A percentile compares a stretch with the other conserved stretches of the same genome.
These are phyloP conservation scores for Furcifer pardalis DNA, from an alignment of 2,797 vertebrate genomes.

Conservation along the genomic window DNA sequence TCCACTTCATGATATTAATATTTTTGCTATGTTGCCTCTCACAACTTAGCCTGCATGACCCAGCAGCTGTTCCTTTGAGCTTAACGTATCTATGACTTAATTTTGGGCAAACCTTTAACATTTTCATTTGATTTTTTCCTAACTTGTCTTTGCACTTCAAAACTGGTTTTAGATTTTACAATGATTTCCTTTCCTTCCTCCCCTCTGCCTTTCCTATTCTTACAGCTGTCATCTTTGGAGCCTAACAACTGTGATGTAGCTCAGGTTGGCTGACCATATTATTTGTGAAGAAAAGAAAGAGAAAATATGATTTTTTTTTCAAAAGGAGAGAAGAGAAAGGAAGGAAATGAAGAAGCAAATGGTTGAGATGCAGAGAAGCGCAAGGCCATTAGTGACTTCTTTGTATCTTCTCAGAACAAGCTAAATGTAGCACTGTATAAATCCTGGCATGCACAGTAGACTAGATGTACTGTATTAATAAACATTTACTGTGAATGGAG, in stretches of 20 bases:
- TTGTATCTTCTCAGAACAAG: slow-evolving; percentile 66
- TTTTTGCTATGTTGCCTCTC: slow-evolving; percentile 62
- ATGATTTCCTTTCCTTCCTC: slow-evolving; percentile 54
- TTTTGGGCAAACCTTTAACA: slow-evolving; percentile 79
- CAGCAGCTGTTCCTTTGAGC: slow-evolving; percentile 81
- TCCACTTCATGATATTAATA: slow-evolving; percentile 64
- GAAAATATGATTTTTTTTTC: neutral
- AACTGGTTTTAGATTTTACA: slow-evolving; percentile 84
- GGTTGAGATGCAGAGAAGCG: slow-evolving; percentile 12
- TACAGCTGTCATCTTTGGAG: slow-evolving; percentile 75
- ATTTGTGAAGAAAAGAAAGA: slow-evolving; percentile 53
- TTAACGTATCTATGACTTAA: slow-evolving; percentile 78
- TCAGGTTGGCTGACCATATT: slow-evolving; percentile 49
- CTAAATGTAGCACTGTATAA: slow-evolving; percentile 76
- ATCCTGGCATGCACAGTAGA: slow-evolving; percentile 80
- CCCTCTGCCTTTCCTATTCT: slow-evolving; percentile 36
- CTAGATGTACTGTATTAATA: slow-evolving; percentile 80
- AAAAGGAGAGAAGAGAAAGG: slow-evolving; percentile 18
- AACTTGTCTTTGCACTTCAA: slow-evolving; percentile 71
- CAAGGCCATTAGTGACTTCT: slow-evolving; percentile 57
- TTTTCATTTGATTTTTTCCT: slow-evolving; percentile 78
- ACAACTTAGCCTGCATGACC: slow-evolving; percentile 69
- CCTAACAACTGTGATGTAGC: slow-evolving; percentile 59
- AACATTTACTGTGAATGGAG: slow-evolving; percentile 86
- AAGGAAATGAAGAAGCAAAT: neutral